Evolutionary conservation across 2,113 vertebrate genomes (phyloP).

Genomic region (Thymallus thymallus): DNA sequence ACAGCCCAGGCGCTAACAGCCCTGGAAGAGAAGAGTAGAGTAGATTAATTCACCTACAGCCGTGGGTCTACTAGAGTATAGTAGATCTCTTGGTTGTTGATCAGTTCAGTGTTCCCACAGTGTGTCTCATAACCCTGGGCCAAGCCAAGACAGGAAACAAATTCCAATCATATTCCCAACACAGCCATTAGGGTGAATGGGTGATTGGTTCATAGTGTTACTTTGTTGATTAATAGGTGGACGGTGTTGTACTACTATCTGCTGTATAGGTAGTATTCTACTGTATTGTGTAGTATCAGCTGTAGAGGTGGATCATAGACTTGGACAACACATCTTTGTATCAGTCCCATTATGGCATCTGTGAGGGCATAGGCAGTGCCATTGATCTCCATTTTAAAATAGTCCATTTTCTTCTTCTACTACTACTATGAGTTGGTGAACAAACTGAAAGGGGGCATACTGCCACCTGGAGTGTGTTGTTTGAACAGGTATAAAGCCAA

Average conservation of each 20-base stretch:
- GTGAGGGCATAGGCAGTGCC: too few relatives aligned
- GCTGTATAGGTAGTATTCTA: neutral
- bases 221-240: too few relatives aligned
- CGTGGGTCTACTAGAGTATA: slow-evolving; percentile 2
- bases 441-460: too few relatives aligned
- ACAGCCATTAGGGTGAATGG: neutral
- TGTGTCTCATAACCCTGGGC: neutral
- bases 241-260: neutral
- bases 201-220: neutral
- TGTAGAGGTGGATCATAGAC: neutral
- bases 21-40: neutral
- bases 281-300: neutral
- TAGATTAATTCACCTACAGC: too few relatives aligned
- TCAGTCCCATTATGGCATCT: too few relatives aligned
- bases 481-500: too few relatives aligned
- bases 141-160: slow-evolving; percentile 10
- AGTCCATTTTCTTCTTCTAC: too few relatives aligned
- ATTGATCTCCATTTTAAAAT: too few relatives aligned
- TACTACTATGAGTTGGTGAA: too few relatives aligned
- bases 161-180: neutral
- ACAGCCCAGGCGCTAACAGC: neutral
- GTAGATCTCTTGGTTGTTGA: neutral
- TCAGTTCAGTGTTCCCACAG: neutral
- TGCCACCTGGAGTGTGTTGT: too few relatives aligned
- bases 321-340: too few relatives aligned